Evolutionary conservation across 1,140 invertebrate species (phyloP).

Genomic region (Drosophila subobscura): DNA sequence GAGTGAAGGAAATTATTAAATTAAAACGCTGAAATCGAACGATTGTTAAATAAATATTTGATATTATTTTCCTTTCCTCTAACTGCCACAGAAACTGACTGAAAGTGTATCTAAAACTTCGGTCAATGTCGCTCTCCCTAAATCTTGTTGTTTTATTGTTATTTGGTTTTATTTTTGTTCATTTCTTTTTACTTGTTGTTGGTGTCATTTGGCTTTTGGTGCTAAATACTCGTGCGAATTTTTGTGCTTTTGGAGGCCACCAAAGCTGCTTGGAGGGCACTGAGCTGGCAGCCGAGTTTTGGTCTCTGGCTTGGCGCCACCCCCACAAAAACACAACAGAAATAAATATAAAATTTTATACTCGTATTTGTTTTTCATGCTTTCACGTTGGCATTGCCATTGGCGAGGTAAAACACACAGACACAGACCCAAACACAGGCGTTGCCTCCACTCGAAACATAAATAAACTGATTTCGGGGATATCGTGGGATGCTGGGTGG

Average conservation of each 20-base stretch:
- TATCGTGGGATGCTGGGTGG: conserved; percentile 36
- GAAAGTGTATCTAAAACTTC: too few relatives aligned
- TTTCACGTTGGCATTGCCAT: conserved; percentile 62
- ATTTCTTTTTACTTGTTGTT: conserved; percentile 31
- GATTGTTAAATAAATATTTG: too few relatives aligned
- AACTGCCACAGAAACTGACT: too few relatives aligned
- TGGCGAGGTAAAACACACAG: conserved; percentile 55
- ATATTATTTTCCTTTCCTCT: too few relatives aligned
- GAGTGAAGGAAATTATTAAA: too few relatives aligned
- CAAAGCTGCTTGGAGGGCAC: not conserved
- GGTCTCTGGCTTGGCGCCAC: conserved; percentile 61
- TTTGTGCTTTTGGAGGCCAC: conserved; percentile 71
- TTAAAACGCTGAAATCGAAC: too few relatives aligned
- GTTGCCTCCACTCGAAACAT: conserved; percentile 45
- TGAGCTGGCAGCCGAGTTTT: conserved; percentile 3
- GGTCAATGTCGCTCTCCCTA: too few relatives aligned
- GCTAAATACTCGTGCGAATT: conserved; percentile 79
- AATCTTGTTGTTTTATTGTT: conserved; percentile 14
- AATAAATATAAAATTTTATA: conserved; percentile 47
- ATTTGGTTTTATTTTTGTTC: conserved; percentile 45
- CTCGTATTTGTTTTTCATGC: conserved; percentile 67
- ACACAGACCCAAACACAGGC: conserved; percentile 25
- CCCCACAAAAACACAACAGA: conserved; percentile 55
- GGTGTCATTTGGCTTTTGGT: conserved; percentile 52
- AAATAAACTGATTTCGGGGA: conserved; percentile 54